Evolutionary conservation across 2,113 vertebrate genomes (phyloP), one percentile per base, ranked within the genome.

Genomic region (Megalops atlanticus): DNA sequence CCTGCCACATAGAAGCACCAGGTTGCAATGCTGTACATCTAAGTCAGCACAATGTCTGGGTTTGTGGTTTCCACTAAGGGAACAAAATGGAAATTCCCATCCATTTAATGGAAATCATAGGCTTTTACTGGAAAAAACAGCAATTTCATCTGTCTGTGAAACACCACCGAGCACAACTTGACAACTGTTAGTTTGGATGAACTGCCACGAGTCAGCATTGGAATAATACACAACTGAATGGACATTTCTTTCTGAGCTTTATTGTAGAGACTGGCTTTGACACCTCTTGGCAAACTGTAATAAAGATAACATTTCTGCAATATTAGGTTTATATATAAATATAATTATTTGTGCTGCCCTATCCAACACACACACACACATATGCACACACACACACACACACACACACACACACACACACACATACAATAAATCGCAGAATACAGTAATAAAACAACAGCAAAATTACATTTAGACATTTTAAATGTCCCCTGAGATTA

Each of bases 401-500:
- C 24, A 31, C 49, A 52, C 10, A 52, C 49, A 21, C 18, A 52
- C 16, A 52, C 49, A 54, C 49, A 2, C 49, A 24, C 49, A 31
- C n/a, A 27, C 54, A 27, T 24, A 64, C 54, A 64, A 27, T 64
- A 31, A 31, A 64, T 64, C 10, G n/a, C 31, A 27, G 8, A 64
- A 64, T 64, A 64, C 11, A 64, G 58, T n/a, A 64, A 64, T 64
- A 27, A 64, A 11, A 31, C 58, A 31, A 15, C 58, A 27, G 11
- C 58, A 75, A 27, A 14, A n/a, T 45, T 41, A n/a, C 15, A 38
- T 71, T 71, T 36, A 71, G 35, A 71, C 36, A 38, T 12, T 36
- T n/a, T 27, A 74, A 74, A 43, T 43, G 39, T 92, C 88, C 90
- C 92, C 92, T 88, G 81, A 88, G 86, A 92, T 89, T 90, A 92